Conservation (phyloP, 2,113 vertebrate genomes). For the Patagioenas fasciata region DNA sequence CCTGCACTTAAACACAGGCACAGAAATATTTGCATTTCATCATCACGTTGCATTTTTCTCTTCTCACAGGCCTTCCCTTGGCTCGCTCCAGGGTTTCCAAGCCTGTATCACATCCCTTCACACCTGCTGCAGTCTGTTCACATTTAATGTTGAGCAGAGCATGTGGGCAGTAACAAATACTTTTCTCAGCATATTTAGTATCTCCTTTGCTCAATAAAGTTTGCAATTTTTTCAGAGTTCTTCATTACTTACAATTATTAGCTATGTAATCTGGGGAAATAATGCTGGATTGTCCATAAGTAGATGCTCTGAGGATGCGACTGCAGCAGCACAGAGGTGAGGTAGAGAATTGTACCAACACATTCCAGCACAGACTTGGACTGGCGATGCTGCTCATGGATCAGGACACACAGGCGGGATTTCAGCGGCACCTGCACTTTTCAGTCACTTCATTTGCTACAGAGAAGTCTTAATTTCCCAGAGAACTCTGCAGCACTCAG, state of each 20-base stretch:
- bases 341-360: not conserved
- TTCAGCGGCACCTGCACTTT: not conserved
- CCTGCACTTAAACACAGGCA: not conserved
- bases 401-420: not conserved
- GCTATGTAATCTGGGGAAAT: not conserved
- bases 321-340: not conserved
- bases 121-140: conserved; percentile 3
- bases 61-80: not conserved
- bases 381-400: not conserved
- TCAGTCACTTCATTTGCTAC: not conserved
- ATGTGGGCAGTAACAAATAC: not conserved
- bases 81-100: not conserved
- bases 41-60: conserved; percentile 2
- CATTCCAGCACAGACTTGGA: not conserved
- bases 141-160: not conserved
- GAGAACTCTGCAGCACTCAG: not conserved
- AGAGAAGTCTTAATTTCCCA: not conserved
- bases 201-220: not conserved
- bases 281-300: not conserved
- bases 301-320: not conserved
- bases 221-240: not conserved
- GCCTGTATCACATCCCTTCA: not conserved
- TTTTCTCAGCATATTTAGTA: not conserved
- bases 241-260: not conserved
- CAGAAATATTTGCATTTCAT: conserved; percentile 26